Evolutionary conservation across 2,888 invertebrate species (phyloP).

Genomic region (Thymelicus sylvestris): DNA sequence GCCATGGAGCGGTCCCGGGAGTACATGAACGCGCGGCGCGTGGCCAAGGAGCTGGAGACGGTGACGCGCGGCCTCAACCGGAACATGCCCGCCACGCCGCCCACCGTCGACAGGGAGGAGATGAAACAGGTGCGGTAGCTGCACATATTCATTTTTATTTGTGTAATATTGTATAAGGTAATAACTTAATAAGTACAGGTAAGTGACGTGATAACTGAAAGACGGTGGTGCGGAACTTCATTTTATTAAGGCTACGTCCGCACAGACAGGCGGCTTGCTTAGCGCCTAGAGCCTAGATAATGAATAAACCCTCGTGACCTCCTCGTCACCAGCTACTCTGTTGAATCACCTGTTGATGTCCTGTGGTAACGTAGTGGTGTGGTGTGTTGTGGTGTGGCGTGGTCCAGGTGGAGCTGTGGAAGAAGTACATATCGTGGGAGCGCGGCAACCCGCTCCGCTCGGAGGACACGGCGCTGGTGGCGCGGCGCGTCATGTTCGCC

Average conservation of each 20-base stretch:
- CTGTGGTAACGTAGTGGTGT: too few species aligned
- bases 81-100: slow-evolving; percentile 98
- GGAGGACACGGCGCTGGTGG: slow-evolving; percentile 97
- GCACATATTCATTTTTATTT: too few species aligned
- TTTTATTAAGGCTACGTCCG: too few species aligned
- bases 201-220: too few species aligned
- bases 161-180: too few species aligned
- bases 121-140: slow-evolving; percentile 90
- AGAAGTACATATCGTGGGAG: slow-evolving; percentile 99
- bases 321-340: too few species aligned
- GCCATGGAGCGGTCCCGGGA: slow-evolving; percentile 98
- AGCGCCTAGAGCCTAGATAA: too few species aligned
- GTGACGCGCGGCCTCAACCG: slow-evolving; percentile 97
- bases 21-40: slow-evolving; percentile 98
- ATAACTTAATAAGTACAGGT: too few species aligned
- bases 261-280: too few species aligned
- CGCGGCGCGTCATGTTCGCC: slow-evolving; percentile 98
- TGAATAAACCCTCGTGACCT: too few species aligned
- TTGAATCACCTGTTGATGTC: too few species aligned
- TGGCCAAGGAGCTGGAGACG: slow-evolving; percentile 98
- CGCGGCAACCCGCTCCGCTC: slow-evolving; percentile 97
- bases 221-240: too few species aligned
- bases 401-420: slow-evolving; percentile 97
- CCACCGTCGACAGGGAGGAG: slow-evolving; percentile 95
- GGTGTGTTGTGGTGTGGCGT: background rate